Evolutionary conservation across 1,140 invertebrate genomes (phyloP).

Genomic region (Ips typographus): DNA sequence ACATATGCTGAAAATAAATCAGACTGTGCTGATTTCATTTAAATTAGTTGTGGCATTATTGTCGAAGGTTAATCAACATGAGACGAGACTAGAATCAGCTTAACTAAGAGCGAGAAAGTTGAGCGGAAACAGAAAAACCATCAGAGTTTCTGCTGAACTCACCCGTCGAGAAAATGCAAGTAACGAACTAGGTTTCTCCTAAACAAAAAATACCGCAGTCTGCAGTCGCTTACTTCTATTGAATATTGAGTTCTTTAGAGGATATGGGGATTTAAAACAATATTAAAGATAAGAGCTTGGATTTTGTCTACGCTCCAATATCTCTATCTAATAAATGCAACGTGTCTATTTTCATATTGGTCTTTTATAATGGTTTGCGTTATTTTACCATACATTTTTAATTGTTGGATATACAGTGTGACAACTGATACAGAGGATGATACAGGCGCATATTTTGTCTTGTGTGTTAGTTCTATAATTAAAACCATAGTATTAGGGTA

Average conservation of each 20-base stretch:
- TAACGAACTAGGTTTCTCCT: not conserved
- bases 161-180: not conserved
- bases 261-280: conserved; percentile 5
- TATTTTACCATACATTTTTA: too few species aligned
- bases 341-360: too few species aligned
- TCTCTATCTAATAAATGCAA: too few species aligned
- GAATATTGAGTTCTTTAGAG: conserved; percentile 4
- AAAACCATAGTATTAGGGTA: too few species aligned
- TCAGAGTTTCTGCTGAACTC: not conserved
- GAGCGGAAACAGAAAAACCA: too few species aligned
- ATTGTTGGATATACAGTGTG: too few species aligned
- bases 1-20: conserved; percentile 29
- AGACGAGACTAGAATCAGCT: conserved; percentile 24
- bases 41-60: conserved; percentile 30
- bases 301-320: conserved; percentile 1
- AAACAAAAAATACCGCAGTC: not conserved
- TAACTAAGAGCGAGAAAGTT: conserved; percentile 32
- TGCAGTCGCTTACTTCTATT: not conserved
- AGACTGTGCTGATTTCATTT: conserved; percentile 25
- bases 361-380: too few species aligned
- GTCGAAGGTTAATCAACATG: conserved; percentile 35
- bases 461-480: too few species aligned
- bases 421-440: too few species aligned
- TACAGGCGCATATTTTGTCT: too few species aligned
- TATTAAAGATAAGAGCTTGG: not conserved